Conservation (phyloP, 2,797 vertebrate genomes). For the Margarornis squamiger region DNA sequence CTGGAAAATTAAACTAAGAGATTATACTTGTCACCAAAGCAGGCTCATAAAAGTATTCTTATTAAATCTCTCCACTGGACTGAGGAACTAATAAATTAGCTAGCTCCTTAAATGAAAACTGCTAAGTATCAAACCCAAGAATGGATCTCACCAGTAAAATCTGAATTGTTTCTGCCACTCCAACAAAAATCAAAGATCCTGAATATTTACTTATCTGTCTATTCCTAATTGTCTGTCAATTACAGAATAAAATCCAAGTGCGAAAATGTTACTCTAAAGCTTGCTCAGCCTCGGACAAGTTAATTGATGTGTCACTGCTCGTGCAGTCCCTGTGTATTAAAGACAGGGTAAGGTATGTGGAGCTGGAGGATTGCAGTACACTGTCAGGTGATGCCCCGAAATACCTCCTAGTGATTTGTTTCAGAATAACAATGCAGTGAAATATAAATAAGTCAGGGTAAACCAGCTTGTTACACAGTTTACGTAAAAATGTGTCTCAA, state of each 20-base stretch:
- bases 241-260: background rate
- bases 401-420: background rate
- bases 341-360: background rate
- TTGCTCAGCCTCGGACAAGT: background rate
- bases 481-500: background rate
- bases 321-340: background rate
- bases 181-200: background rate
- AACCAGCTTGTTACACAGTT: background rate
- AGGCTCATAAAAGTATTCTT: background rate
- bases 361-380: background rate
- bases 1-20: constrained; percentile 2
- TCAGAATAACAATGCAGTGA: background rate
- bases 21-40: background rate
- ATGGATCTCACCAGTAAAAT: background rate
- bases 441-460: background rate
- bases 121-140: background rate
- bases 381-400: background rate
- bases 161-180: background rate
- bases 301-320: background rate
- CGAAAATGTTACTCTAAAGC: background rate
- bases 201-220: background rate
- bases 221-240: background rate
- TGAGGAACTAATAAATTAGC: background rate
- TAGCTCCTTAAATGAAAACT: background rate
- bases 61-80: constrained; percentile 3